Evolutionary conservation across 1,140 invertebrate genomes (phyloP).

Genomic region (Drosophila nigrodunni): DNA sequence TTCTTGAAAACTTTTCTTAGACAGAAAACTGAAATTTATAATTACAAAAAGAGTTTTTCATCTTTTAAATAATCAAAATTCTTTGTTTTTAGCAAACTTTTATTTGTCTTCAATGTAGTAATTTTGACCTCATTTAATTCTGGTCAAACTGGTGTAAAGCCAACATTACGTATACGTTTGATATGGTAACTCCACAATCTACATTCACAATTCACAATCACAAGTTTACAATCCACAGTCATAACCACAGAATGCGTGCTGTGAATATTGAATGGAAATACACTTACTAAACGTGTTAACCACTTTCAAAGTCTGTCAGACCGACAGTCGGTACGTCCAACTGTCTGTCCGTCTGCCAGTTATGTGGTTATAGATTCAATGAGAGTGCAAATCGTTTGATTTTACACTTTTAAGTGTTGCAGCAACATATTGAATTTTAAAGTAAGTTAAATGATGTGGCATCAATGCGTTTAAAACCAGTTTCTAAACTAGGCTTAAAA

Average conservation of each 20-base stretch:
- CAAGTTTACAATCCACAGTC: background rate
- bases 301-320: slow-evolving; percentile 2
- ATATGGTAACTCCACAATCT: slow-evolving; percentile 5
- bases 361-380: slow-evolving; percentile 6
- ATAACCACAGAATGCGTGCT: slow-evolving; percentile 36
- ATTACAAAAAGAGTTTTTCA: too few species aligned
- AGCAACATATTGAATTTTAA: background rate
- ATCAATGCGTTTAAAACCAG: background rate
- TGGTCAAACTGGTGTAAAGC: background rate
- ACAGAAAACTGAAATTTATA: too few species aligned
- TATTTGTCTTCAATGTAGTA: too few species aligned
- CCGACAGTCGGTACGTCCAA: background rate
- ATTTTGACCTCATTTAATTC: too few species aligned
- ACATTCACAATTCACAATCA: background rate
- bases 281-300: slow-evolving; percentile 27
- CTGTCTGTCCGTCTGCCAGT: background rate
- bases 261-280: slow-evolving; percentile 27
- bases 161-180: slow-evolving; percentile 21
- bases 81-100: too few species aligned
- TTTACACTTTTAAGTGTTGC: slow-evolving; percentile 1
- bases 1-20: too few species aligned
- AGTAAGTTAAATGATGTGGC: background rate
- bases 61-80: too few species aligned
- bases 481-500: background rate
- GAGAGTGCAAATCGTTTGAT: slow-evolving; percentile 14